Conservation (phyloP, 2,888 invertebrate species). For the Meiosimyza platycephala region DNA sequence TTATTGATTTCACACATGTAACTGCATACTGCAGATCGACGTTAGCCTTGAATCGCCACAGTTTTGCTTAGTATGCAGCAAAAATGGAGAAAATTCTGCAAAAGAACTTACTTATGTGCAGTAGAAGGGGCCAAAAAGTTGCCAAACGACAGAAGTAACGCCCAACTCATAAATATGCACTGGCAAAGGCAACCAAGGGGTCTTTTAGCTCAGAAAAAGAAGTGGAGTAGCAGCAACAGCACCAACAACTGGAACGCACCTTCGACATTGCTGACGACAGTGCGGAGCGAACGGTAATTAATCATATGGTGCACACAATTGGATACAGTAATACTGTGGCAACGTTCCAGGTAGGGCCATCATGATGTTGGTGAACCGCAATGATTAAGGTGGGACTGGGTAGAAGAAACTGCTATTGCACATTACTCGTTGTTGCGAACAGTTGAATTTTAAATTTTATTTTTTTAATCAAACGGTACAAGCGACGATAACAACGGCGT, state of each 20-base stretch:
- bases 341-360: constrained; percentile 12
- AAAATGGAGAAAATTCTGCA: too few species aligned
- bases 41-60: too few species aligned
- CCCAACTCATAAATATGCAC: constrained; percentile 30
- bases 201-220: background rate
- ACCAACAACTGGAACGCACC: constrained; percentile 19
- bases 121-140: background rate
- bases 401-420: constrained; percentile 6
- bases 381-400: constrained; percentile 5
- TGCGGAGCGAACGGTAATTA: constrained; percentile 32
- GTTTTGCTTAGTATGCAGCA: too few species aligned
- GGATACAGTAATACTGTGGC: background rate
- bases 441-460: constrained; percentile 15
- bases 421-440: constrained; percentile 16
- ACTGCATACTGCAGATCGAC: too few species aligned
- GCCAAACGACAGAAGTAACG: constrained; percentile 29
- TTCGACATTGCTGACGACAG: constrained; percentile 27
- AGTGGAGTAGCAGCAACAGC: background rate
- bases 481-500: constrained; percentile 1
- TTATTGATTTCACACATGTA: too few species aligned
- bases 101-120: too few species aligned
- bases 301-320: constrained; percentile 22
- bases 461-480: background rate
- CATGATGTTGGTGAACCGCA: background rate
- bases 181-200: background rate